Evolutionary conservation across 2,113 vertebrate genomes (phyloP), one percentile per base, ranked within the genome.

Genomic region (Spermophilus dauricus): DNA sequence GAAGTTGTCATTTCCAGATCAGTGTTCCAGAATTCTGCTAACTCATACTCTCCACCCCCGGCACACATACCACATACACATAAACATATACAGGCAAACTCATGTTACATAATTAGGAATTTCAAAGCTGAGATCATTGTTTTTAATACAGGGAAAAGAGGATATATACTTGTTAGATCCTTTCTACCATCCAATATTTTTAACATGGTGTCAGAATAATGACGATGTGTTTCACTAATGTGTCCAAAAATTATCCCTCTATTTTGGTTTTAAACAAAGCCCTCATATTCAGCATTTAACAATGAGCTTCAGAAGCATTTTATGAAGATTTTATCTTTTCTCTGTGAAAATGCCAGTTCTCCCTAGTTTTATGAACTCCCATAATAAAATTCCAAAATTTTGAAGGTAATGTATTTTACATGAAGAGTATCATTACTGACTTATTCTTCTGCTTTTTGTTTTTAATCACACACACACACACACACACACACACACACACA

Each of bases 1-100:
- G 34, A 75, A 94, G 42, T 70, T 84, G 51, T 70, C n/a, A 95
- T 94, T 95, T 96, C 39, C 83, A 63, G 63, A 97, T 72, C 63
- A 83, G 13, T 70, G 34, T 95, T 90, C 48, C 65, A 85, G 73
- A 81, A 84, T 91, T 95, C 56, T 96, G 91, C 56, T 84, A 93
- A 76, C 42, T 92, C 89, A 80, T 32, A 56, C 8, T 72, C 39
- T 37, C 51, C 63, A 42, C 63, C 48, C 10, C 10, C 26, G 4
- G 14, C 22, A 70, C 3, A 63, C 63, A n/a, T 11, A 70, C 37
- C 53, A 30, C 37, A 12, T 37, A 69, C 67, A 70, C 34, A 70
- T 4, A 37, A 18, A 37, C 42, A 45, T 18, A 26, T 24, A 53
- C 11, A 67, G 53, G 30, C 58, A 90, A 82, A 42, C 58, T 53